phyloP scores from a whole-genome alignment of 2,888 invertebrate genomes.

The Gandaritis pyraliata region DNA sequence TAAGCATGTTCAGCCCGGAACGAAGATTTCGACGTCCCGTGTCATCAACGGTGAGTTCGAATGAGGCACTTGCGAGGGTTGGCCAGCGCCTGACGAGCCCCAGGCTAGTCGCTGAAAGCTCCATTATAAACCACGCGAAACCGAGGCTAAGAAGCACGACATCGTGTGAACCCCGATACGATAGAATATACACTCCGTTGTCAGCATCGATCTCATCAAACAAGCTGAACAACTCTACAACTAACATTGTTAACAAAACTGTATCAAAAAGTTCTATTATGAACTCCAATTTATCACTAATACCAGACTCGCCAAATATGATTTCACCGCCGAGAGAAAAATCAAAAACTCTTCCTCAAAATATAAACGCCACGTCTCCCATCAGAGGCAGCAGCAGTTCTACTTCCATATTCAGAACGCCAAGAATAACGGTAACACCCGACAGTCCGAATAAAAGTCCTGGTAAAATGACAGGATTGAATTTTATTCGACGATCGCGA shows the following conservation, averaged over 20 bases:
- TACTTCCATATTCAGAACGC: constrained; percentile 75
- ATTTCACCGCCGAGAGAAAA: constrained; percentile 77
- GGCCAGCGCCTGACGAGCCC: constrained; percentile 73
- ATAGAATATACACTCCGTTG: constrained; percentile 76
- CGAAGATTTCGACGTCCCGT: constrained; percentile 71
- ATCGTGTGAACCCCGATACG: constrained; percentile 77
- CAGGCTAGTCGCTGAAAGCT: constrained; percentile 69
- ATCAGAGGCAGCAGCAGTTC: constrained; percentile 78
- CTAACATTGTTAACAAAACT: constrained; percentile 65
- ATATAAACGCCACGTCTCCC: constrained; percentile 76
- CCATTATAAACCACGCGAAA: constrained; percentile 63
- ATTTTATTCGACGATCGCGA: constrained; percentile 88
- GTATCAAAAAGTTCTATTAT: constrained; percentile 66
- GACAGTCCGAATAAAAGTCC: constrained; percentile 83
- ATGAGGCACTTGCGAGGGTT: constrained; percentile 71
- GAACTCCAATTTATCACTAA: constrained; percentile 76
- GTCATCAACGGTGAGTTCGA: constrained; percentile 75
- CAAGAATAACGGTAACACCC: constrained; percentile 75
- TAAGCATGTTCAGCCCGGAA: constrained; percentile 72
- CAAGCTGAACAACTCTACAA: constrained; percentile 70
- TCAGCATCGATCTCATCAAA: constrained; percentile 70
- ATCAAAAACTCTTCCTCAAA: constrained; percentile 86
- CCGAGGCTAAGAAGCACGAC: constrained; percentile 74
- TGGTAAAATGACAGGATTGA: constrained; percentile 78
- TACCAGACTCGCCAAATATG: constrained; percentile 79